Percentiles rank a stretch among this genome's conserved stretches.
Evolutionary conservation across 1,140 invertebrate genomes (phyloP).

Genomic region (Copidosoma floridanum): DNA sequence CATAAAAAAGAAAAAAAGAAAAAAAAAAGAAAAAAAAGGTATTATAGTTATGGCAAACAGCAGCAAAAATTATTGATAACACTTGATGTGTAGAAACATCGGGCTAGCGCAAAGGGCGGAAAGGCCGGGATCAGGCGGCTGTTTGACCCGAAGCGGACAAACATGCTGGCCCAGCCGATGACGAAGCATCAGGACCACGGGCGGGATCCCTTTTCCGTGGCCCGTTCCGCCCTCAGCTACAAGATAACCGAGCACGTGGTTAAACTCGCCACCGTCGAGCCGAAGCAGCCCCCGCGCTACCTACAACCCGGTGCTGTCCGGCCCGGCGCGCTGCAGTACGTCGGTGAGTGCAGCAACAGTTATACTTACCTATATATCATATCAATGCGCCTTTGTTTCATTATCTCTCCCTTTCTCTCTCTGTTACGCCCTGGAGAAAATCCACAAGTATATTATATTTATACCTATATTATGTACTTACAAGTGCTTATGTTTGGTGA

Average conservation of each 20-base stretch:
- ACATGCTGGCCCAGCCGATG: slow-evolving; percentile 32
- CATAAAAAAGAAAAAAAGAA: no score
- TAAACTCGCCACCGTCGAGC: slow-evolving; percentile 22
- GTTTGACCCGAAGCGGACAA: slow-evolving; percentile 18
- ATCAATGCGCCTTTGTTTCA: neutral
- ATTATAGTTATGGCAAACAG: no score
- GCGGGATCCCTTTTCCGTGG: slow-evolving; percentile 34
- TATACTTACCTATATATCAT: no score
- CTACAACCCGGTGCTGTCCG: slow-evolving; percentile 32
- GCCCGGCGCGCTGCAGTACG: slow-evolving; percentile 27
- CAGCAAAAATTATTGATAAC: no score
- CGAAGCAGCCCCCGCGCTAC: neutral
- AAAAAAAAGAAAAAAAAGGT: no score
- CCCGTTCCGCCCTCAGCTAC: slow-evolving; percentile 35
- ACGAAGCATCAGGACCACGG: neutral
- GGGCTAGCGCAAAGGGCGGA: no score
- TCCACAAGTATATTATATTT: no score
- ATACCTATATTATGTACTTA: no score
- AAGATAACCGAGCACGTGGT: slow-evolving; percentile 30
- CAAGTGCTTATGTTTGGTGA: no score
- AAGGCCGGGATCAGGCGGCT: neutral
- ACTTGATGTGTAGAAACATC: no score
- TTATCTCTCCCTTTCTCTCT: neutral
- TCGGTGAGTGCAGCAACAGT: slow-evolving; percentile 28
- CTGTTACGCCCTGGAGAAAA: no score